phyloP scores from a whole-genome alignment of 2,797 vertebrate genomes.

The Sebastes itinus region DNA sequence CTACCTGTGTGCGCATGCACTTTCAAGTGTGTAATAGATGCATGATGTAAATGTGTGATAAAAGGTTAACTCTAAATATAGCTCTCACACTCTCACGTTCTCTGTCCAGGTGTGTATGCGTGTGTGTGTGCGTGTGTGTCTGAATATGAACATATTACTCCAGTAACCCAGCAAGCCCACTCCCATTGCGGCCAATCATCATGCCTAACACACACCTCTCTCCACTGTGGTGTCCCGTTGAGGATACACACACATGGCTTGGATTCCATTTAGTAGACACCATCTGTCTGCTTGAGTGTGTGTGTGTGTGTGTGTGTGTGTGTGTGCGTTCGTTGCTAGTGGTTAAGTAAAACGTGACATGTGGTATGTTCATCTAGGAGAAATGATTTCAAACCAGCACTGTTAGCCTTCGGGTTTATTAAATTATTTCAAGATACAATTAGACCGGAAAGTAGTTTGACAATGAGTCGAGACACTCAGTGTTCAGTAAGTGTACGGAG shows the following conservation, averaged over 20 bases:
- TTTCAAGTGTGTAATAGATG: slow-evolving; percentile 4
- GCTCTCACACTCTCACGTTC: not conserved
- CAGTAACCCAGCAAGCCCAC: slow-evolving; percentile 49
- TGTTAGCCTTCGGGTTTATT: not conserved
- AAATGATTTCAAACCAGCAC: not conserved
- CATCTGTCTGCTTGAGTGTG: slow-evolving; percentile 36
- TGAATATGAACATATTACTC: slow-evolving; percentile 20
- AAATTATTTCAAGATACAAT: not conserved
- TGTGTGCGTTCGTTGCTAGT: not conserved
- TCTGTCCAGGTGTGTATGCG: slow-evolving; percentile 7
- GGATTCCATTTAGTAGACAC: slow-evolving; percentile 17
- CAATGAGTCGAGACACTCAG: not conserved
- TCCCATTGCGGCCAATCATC: slow-evolving; percentile 49
- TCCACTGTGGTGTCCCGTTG: not conserved
- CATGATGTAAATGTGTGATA: slow-evolving; percentile 5
- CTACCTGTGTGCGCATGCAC: not conserved
- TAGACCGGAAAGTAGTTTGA: not conserved
- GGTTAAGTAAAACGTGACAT: not conserved
- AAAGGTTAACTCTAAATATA: slow-evolving; percentile 28
- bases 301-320: not conserved
- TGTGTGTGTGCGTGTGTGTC: not conserved
- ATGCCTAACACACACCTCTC: slow-evolving; percentile 28
- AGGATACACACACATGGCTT: slow-evolving; percentile 14
- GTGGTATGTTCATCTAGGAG: not conserved
- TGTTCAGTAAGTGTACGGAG: not conserved